phyloP scores from a whole-genome alignment of 2,797 vertebrate species.

The Triplophysa bombifrons region DNA sequence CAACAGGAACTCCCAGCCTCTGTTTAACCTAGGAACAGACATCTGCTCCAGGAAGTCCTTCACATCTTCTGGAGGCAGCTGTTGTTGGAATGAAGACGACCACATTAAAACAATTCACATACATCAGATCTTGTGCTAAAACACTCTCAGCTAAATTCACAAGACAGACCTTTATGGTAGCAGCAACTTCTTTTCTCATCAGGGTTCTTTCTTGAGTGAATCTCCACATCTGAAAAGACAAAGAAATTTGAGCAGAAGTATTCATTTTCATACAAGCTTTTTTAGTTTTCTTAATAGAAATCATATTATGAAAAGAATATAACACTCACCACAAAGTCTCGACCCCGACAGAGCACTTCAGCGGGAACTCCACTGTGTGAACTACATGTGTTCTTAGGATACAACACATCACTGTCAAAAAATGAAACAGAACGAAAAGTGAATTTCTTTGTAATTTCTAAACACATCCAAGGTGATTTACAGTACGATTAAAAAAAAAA shows the following conservation, averaged over 20 bases:
- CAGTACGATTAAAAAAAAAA: no score
- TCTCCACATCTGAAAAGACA: constrained; percentile 89
- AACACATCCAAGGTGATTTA: no score
- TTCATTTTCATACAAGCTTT: no score
- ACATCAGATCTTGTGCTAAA: background rate
- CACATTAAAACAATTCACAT: background rate
- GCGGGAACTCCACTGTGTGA: constrained; percentile 94
- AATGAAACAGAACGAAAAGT: background rate
- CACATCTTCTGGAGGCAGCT: constrained; percentile 98
- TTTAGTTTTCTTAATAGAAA: no score
- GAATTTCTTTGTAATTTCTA: no score
- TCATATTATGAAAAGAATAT: no score
- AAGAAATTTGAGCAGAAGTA: constrained; percentile 3
- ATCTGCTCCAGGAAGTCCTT: constrained; percentile 98
- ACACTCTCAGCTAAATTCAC: background rate
- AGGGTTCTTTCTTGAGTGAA: constrained; percentile 93
- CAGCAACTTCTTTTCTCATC: constrained; percentile 90
- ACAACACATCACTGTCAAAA: constrained; percentile 89
- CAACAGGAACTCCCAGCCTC: constrained; percentile 96
- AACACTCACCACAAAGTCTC: constrained; percentile 90
- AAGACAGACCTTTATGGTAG: constrained; percentile 88
- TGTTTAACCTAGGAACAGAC: constrained; percentile 87
- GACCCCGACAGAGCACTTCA: constrained; percentile 92
- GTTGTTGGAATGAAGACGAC: background rate
- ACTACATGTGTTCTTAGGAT: constrained; percentile 95